phyloP scores from a whole-genome alignment of 2,113 vertebrate species.

The Oceanites oceanicus region DNA sequence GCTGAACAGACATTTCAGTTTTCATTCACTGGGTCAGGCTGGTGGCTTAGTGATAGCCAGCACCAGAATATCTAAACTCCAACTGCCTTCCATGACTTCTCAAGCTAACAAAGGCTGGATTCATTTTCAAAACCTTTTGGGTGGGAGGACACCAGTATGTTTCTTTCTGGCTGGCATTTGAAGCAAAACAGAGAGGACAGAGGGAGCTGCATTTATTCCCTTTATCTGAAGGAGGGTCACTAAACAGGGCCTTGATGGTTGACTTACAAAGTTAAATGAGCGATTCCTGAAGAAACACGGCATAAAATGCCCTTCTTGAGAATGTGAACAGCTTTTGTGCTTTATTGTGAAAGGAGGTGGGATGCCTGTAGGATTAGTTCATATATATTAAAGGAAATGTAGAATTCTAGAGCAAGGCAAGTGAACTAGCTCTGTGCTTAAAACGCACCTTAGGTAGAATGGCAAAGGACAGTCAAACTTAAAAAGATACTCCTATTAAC shows the following conservation, averaged over 20 bases:
- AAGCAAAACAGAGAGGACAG: conserved; percentile 12
- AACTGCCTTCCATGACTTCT: not conserved
- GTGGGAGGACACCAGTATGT: conserved; percentile 39
- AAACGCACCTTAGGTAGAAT: not conserved
- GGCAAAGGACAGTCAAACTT: not conserved
- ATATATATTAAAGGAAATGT: not conserved
- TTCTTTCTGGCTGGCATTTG: conserved; percentile 51
- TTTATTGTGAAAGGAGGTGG: not conserved
- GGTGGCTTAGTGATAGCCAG: not conserved
- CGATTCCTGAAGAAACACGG: not conserved
- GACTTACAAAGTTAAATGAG: conserved; percentile 42
- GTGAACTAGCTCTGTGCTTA: not conserved
- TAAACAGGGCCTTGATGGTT: conserved; percentile 25
- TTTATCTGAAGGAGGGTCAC: conserved; percentile 33
- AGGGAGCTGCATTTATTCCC: not conserved
- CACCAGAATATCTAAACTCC: not conserved
- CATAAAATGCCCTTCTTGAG: not conserved
- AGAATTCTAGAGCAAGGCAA: not conserved
- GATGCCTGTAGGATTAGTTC: not conserved
- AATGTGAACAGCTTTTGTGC: conserved; percentile 17
- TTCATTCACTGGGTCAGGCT: not conserved
- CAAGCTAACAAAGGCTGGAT: conserved; percentile 32
- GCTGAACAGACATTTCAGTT: not conserved
- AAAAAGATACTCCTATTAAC: not conserved
- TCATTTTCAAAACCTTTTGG: conserved; percentile 30